These are phyloP conservation scores for Chondrilla cf. caribensis DNA, from an alignment of 37 sponge, comb jelly and placozoan species.

Conservation along the genomic window DNA sequence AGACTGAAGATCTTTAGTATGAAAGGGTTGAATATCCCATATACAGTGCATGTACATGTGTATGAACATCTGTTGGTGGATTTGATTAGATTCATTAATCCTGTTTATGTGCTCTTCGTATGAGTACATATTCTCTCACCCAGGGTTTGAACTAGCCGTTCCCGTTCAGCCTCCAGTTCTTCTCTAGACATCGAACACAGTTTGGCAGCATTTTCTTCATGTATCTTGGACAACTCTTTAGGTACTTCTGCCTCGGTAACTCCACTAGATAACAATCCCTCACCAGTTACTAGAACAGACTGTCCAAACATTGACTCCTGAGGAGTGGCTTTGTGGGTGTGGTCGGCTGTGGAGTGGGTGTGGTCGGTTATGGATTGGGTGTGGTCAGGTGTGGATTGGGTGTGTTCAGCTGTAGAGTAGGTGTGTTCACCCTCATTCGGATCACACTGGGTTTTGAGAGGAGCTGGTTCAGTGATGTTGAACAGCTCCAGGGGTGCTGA, in stretches of 20 bases:
- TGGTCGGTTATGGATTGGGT: not conserved
- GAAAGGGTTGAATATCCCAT: too few species aligned
- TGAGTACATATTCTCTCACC: too few species aligned
- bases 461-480: constrained; percentile 28
- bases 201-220: constrained; percentile 67
- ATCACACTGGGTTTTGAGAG: not conserved
- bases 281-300: constrained; percentile 44
- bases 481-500: constrained; percentile 28
- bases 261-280: constrained; percentile 43
- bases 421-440: too few species aligned
- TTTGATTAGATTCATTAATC: too few species aligned
- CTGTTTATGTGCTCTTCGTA: too few species aligned
- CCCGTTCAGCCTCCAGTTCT: constrained; percentile 60
- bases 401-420: not conserved
- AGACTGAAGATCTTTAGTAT: too few species aligned
- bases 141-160: constrained; percentile 39
- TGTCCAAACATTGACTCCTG: not conserved
- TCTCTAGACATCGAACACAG: constrained; percentile 58
- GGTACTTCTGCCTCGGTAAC: not conserved
- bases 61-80: too few species aligned
- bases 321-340: not conserved
- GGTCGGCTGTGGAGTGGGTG: not conserved
- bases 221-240: constrained; percentile 62
- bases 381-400: not conserved
- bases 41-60: too few species aligned